A percentile compares a stretch with the other conserved stretches of the same genome.
Evolutionary conservation across 1,140 invertebrate species (phyloP).

Genomic region (Maconellicoccus hirsutus): DNA sequence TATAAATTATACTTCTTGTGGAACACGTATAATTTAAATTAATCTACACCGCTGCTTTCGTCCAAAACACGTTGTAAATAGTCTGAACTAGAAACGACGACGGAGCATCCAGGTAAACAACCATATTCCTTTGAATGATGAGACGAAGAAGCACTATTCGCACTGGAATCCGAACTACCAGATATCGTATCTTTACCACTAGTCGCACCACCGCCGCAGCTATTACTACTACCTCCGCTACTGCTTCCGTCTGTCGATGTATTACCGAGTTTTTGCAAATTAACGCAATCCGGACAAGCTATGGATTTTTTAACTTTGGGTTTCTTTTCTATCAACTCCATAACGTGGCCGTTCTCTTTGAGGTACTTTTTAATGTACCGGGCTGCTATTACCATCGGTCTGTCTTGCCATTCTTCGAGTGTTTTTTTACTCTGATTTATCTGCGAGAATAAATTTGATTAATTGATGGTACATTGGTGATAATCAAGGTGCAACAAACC

Average conservation of each 20-base stretch:
- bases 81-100: not conserved
- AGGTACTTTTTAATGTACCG: constrained; percentile 63
- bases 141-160: not conserved
- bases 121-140: not conserved
- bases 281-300: not conserved
- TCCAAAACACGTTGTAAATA: not conserved
- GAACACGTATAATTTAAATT: too few relatives aligned
- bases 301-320: not conserved
- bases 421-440: constrained; percentile 75
- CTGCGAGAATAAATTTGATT: too few relatives aligned
- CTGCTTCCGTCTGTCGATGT: too few relatives aligned
- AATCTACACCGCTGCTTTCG: not conserved
- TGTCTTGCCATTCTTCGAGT: constrained; percentile 79
- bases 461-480: too few relatives aligned
- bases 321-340: not conserved
- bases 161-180: too few relatives aligned
- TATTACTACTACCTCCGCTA: not conserved
- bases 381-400: constrained; percentile 76
- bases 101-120: constrained; percentile 10
- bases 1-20: too few relatives aligned
- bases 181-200: too few relatives aligned
- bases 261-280: not conserved
- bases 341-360: constrained; percentile 47
- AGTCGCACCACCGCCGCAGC: not conserved
- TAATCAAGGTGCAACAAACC: too few relatives aligned